Percentiles rank a stretch among this genome's conserved stretches.
phyloP scores from a whole-genome alignment of 2,888 invertebrate species.

The Prostheceraeus crozeri region DNA sequence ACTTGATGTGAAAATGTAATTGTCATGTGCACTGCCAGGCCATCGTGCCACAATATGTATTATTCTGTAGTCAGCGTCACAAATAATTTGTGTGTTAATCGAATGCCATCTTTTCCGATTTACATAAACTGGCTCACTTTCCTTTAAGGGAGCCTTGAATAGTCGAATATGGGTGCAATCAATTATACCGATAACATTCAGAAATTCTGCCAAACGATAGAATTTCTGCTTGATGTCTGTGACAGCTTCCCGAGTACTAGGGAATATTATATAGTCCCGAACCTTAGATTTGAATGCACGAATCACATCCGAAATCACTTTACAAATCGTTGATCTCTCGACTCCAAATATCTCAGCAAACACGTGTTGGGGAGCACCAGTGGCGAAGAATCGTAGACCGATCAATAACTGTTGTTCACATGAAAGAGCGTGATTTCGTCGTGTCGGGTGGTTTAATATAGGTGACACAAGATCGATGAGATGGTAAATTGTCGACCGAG shows the following conservation, averaged over 20 bases:
- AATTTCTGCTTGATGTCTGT: background rate
- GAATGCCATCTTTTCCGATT: constrained; percentile 17
- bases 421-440: background rate
- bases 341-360: constrained; percentile 25
- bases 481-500: background rate
- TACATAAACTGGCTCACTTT: constrained; percentile 15
- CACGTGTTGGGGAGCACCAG: constrained; percentile 6
- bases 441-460: constrained; percentile 10
- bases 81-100: constrained; percentile 18
- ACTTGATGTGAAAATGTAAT: constrained; percentile 3
- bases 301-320: constrained; percentile 2
- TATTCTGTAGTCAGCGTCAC: constrained; percentile 14
- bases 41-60: constrained; percentile 21
- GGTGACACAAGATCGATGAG: constrained; percentile 13
- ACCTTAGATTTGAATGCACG: constrained; percentile 19
- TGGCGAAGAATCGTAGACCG: constrained; percentile 9
- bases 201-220: constrained; percentile 13
- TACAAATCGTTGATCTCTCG: constrained; percentile 11
- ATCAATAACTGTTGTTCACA: constrained; percentile 11
- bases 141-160: constrained; percentile 18
- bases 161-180: constrained; percentile 18
- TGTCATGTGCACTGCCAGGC: constrained; percentile 11
- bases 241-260: constrained; percentile 8
- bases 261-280: constrained; percentile 7
- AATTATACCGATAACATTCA: constrained; percentile 3